Conservation (phyloP, 2,888 invertebrate species). For the Drosophila algonquin region DNA sequence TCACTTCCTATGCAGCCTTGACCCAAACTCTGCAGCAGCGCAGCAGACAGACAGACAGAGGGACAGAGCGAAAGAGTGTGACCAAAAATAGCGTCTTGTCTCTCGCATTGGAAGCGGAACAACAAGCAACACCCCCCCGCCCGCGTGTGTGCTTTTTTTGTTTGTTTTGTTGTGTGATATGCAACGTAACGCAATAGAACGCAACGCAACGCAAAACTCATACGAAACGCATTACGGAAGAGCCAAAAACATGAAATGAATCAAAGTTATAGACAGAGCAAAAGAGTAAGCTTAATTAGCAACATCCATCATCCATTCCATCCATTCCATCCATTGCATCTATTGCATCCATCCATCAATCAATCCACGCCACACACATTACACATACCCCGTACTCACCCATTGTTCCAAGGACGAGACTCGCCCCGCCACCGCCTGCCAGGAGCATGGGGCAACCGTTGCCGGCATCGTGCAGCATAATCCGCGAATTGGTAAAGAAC, state of each 20-base stretch:
- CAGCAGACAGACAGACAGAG: slow-evolving; percentile 19
- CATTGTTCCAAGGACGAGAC: slow-evolving; percentile 42
- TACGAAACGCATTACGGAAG: slow-evolving; percentile 25
- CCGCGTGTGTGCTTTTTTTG: slow-evolving; percentile 2
- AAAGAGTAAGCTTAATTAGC: slow-evolving; percentile 33
- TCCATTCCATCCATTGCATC: no score
- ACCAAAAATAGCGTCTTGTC: slow-evolving; percentile 14
- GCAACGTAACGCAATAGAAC: slow-evolving; percentile 30
- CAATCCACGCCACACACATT: not conserved
- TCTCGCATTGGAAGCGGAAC: slow-evolving; percentile 34
- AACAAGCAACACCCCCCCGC: not conserved
- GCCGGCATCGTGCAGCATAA: slow-evolving; percentile 86
- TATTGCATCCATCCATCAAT: not conserved
- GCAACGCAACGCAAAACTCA: slow-evolving; percentile 14
- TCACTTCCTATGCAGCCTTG: slow-evolving; percentile 52
- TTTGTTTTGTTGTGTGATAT: slow-evolving; percentile 1
- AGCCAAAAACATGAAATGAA: slow-evolving; percentile 34
- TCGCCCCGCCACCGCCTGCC: slow-evolving; percentile 36
- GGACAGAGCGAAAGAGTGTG: not conserved
- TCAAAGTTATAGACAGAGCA: slow-evolving; percentile 27
- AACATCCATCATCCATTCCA: not conserved
- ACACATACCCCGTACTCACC: slow-evolving; percentile 48
- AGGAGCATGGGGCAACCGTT: slow-evolving; percentile 35
- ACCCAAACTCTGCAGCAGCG: slow-evolving; percentile 60
- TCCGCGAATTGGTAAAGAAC: slow-evolving; percentile 96